Percentiles rank a stretch among this genome's conserved stretches.
phyloP scores from a whole-genome alignment of 2,113 vertebrate genomes.

The Cairina moschata region DNA sequence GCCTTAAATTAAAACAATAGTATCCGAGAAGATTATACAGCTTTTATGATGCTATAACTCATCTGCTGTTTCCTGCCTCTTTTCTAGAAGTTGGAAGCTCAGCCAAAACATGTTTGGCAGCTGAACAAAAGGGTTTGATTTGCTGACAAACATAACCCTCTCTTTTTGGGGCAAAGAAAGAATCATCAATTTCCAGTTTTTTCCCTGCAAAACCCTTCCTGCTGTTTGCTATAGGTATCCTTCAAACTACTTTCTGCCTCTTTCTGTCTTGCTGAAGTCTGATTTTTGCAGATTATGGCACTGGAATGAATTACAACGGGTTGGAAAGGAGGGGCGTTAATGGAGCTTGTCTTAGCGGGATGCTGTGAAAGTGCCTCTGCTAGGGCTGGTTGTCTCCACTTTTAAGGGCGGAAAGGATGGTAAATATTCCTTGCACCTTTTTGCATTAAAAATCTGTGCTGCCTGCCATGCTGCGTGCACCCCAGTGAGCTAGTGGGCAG shows the following conservation, averaged over 20 bases:
- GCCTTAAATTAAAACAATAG: background rate
- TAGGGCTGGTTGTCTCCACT: background rate
- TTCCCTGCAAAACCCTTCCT: background rate
- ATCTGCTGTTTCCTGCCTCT: slow-evolving; percentile 4
- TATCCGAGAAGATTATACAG: too few species aligned
- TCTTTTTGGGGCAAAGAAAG: background rate
- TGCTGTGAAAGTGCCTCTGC: background rate
- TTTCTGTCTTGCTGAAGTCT: background rate
- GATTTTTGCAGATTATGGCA: background rate
- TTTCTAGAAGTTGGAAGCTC: background rate
- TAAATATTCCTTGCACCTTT: background rate
- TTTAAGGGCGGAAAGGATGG: background rate
- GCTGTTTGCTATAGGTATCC: background rate
- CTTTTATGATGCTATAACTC: background rate
- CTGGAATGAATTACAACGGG: background rate
- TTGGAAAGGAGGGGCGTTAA: background rate
- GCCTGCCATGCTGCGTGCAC: background rate
- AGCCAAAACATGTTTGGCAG: background rate
- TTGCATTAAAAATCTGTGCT: background rate
- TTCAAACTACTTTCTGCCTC: background rate
- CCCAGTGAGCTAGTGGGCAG: background rate
- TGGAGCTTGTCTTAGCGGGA: background rate
- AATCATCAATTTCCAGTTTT: background rate
- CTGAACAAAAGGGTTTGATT: slow-evolving; percentile 13
- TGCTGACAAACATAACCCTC: background rate